These are phyloP conservation scores for Belgica antarctica DNA, from an alignment of 2,888 invertebrate species.

Conservation along the genomic window DNA sequence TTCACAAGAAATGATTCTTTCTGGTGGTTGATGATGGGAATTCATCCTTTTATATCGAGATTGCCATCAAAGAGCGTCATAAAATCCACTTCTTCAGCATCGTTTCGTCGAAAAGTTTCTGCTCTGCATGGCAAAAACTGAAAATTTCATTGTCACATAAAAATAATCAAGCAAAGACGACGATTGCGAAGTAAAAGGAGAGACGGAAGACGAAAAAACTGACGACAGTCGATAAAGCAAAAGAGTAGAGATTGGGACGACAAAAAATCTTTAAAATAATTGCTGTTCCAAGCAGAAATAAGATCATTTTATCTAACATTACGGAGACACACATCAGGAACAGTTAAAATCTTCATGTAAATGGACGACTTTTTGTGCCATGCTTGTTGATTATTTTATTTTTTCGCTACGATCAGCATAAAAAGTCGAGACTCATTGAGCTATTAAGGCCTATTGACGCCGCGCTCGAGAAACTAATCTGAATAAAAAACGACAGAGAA, in stretches of 20 bases:
- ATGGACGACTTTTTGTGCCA: background rate
- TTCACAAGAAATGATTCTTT: too few species aligned
- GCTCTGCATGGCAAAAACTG: conserved; percentile 11
- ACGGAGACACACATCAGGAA: background rate
- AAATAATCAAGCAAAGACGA: conserved; percentile 31
- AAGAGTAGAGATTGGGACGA: background rate
- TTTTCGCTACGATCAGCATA: conserved; percentile 10
- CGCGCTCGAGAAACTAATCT: background rate
- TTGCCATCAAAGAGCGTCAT: conserved; percentile 16
- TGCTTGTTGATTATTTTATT: conserved; percentile 2
- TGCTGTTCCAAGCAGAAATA: conserved; percentile 36
- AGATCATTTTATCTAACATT: conserved; percentile 26
- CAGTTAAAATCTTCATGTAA: conserved; percentile 10
- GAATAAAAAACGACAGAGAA: background rate
- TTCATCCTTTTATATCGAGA: background rate
- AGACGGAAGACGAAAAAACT: conserved; percentile 1
- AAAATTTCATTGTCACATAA: conserved; percentile 42
- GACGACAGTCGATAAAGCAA: background rate
- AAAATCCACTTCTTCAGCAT: conserved; percentile 9
- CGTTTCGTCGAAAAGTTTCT: background rate
- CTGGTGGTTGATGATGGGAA: too few species aligned
- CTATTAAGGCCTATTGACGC: conserved; percentile 31
- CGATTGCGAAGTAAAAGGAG: background rate
- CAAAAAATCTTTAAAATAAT: conserved; percentile 36
- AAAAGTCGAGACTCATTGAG: conserved; percentile 30